These are phyloP conservation scores for Noctuana brunneofusca DNA, from an alignment of 2,888 invertebrate genomes.

Conservation along the genomic window DNA sequence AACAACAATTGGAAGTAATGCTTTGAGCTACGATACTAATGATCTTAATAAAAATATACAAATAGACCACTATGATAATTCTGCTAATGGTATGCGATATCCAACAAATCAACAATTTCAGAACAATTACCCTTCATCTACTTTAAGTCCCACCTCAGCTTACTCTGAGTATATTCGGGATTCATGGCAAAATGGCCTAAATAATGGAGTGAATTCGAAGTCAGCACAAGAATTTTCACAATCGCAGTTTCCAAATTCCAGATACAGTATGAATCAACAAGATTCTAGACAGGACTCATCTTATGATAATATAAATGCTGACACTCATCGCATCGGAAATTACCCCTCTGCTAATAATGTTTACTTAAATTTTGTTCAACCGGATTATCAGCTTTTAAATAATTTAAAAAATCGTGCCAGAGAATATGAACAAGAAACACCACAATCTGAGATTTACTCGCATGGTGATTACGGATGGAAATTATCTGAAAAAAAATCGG, in stretches of 20 bases:
- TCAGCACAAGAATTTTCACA: conserved; percentile 60
- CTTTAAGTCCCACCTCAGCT: conserved; percentile 56
- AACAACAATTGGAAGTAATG: conserved; percentile 57
- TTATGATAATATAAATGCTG: conserved; percentile 55
- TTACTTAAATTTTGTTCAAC: conserved; percentile 67
- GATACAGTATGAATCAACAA: conserved; percentile 50
- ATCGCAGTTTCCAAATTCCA: conserved; percentile 60
- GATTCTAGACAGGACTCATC: conserved; percentile 52
- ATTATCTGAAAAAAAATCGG: conserved; percentile 64
- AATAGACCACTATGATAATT: conserved; percentile 74
- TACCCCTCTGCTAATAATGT: conserved; percentile 68
- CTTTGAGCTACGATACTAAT: conserved; percentile 54
- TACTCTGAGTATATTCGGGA: conserved; percentile 60
- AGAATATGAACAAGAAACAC: conserved; percentile 62
- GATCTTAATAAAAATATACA: conserved; percentile 64
- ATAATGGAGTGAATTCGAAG: conserved; percentile 55
- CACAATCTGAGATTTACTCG: conserved; percentile 63
- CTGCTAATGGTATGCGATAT: conserved; percentile 68
- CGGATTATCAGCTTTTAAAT: conserved; percentile 60
- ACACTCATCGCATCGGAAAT: conserved; percentile 65
- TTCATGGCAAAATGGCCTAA: conserved; percentile 63
- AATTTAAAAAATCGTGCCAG: conserved; percentile 56
- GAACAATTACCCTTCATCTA: conserved; percentile 64
- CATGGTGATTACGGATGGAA: conserved; percentile 80
- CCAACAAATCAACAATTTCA: conserved; percentile 64